Percentiles rank a stretch among this genome's conserved stretches.
phyloP scores from a whole-genome alignment of 2,797 vertebrate genomes.

The Bradypodion ventrale region DNA sequence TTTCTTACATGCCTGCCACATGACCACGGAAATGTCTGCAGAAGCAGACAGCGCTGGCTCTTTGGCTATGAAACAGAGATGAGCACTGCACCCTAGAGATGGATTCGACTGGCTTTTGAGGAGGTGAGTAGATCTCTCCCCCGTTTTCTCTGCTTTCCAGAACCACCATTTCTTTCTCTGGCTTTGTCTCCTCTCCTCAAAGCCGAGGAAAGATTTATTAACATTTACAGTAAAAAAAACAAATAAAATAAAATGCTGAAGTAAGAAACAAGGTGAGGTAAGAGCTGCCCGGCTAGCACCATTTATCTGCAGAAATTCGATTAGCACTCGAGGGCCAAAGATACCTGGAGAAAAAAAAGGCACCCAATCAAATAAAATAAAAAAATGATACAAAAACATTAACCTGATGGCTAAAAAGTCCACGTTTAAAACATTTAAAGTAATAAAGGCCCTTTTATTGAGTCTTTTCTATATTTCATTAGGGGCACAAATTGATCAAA shows the following conservation, averaged over 20 bases:
- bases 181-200: conserved; percentile 70
- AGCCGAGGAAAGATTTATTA: conserved; percentile 78
- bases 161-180: not conserved
- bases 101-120: too few species aligned
- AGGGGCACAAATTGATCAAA: conserved; percentile 89
- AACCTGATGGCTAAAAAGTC: conserved; percentile 84
- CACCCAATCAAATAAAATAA: conserved; percentile 97
- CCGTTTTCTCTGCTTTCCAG: not conserved
- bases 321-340: conserved; percentile 95
- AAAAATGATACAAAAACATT: conserved; percentile 89
- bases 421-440: conserved; percentile 90
- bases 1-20: too few species aligned
- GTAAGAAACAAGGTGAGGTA: conserved; percentile 77
- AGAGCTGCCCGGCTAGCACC: conserved; percentile 81
- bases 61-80: too few species aligned
- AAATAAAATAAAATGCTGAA: conserved; percentile 81
- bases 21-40: too few species aligned
- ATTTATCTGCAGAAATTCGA: conserved; percentile 98
- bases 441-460: conserved; percentile 85
- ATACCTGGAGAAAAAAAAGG: conserved; percentile 98
- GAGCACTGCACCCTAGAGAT: too few species aligned
- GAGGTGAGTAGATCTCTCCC: not conserved
- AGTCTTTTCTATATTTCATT: conserved; percentile 89
- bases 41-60: too few species aligned
- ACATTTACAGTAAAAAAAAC: conserved; percentile 85